Base-by-base conservation (phyloP, 1,140 invertebrate genomes). In the Bombyx mandarina region DNA sequence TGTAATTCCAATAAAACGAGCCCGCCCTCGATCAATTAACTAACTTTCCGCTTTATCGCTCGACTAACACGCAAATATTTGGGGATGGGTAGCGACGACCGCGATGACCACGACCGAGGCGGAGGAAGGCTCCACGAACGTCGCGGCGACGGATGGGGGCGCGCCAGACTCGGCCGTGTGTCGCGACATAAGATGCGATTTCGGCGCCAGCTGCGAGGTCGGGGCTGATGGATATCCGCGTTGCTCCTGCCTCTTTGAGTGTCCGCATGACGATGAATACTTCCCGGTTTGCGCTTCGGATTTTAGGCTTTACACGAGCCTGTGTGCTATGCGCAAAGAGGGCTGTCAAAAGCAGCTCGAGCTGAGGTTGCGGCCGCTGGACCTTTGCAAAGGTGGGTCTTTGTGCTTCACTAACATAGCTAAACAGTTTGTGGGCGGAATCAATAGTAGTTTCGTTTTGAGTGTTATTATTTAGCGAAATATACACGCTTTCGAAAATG, bases 241-340 rank as follows among this genome's bases (percentile, higher is more conserved):
- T 46, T 95, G 94, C 79, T 93, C 92, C 53, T 95, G 94, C 75
- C 89, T 92, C 56, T 94, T 94, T 73, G 91, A 93, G 75, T 94
- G 93, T 71, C 90, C 88, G 12, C 81, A 77, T 56, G 80, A 84
- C 79, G 78, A 90, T 86, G 81, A 92, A 90, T 84, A 90, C 89
- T 82, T 90, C 79, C 92, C 92, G 1, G 93, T 97, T 22, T 97
- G 96, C 79, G 95, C 94, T 1, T 95, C 93, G 45, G 95, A 98
- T 82, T 90, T 94, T 56, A 90, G 91, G 59, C 91, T 93, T 46
- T 97, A 97, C 74, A 88, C 92, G 5, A 96, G 94, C 61, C 89
- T 94, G 58, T 98, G 96, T 77, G 92, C 93, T 12, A 95, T 97
- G 94, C 93, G 93, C 72, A 93, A 94, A 89, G 93, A 95, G 68